Evolutionary conservation across 2,797 vertebrate genomes (phyloP), one percentile per base, ranked within the genome.

Genomic region (Myotis vivesi): DNA sequence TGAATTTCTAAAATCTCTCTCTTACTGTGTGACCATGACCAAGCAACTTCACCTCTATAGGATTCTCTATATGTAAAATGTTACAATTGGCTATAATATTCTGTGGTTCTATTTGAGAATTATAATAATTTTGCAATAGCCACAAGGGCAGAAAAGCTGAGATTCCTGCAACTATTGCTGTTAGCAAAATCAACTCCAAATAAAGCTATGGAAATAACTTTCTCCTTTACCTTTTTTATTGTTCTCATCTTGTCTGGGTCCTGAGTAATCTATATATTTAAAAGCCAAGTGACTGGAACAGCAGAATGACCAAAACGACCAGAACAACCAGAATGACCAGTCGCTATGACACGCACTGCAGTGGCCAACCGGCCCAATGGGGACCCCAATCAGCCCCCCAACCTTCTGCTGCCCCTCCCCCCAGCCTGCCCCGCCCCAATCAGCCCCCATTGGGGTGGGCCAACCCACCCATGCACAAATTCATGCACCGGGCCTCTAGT

Each of bases 131-230:
- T 23, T 83, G 51, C 73, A 83, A 49, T 59, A 64, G 8, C 57
- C 69, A 73, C 5, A 72, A 62, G 20, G 23, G 19, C 51, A 94
- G 57, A 94, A 77, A 92, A 88, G 4, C 55, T 96, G 62, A 91
- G 30, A 83, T 30, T 75, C 17, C 20, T 38, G 5, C 22, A 90
- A 90, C 30, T 75, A 82, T 73, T 69, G 7, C 30, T 73, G 13
- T 89, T 86, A 94, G 59, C 2, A 91, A 97, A 96, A 89, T 94
- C 33, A 92, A 76, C 57, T 91, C 38, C 44, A 96, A 87, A 76
- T 53, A 91, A 91, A 92, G 3, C 11, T 25, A 69, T 71, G 13
- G 5, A 55, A 94, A 86, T 16, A 79, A 41, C 33, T 79, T 8
- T 53, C 36, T 71, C 36, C 20, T 95, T 80, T 89, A 55, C 25